Conservation (phyloP, 2,888 invertebrate genomes). For the Temnothorax rugatulus region DNA sequence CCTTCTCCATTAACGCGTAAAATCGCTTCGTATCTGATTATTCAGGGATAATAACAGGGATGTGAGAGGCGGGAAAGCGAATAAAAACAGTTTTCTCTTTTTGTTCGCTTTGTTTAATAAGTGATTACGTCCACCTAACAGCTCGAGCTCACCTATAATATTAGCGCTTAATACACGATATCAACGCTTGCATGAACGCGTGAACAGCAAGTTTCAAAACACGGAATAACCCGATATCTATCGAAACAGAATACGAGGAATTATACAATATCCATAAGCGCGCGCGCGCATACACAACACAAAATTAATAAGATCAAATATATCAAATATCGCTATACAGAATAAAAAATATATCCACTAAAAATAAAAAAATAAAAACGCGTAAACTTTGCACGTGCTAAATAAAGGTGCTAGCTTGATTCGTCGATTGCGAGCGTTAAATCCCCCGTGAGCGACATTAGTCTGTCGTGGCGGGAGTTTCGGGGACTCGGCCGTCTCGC, state of each 20-base stretch:
- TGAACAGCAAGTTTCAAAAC: not conserved
- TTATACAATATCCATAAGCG: constrained; percentile 8
- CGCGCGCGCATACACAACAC: not conserved
- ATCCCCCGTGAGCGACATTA: constrained; percentile 28
- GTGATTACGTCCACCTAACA: not conserved
- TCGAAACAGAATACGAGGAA: not conserved
- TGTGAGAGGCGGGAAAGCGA: not conserved
- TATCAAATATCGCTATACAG: not conserved
- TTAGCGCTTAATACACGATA: not conserved
- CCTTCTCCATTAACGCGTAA: constrained; percentile 67
- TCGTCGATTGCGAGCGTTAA: not conserved
- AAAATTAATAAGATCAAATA: constrained; percentile 19
- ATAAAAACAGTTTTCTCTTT: not conserved
- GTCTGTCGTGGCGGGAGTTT: constrained; percentile 30
- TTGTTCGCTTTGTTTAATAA: not conserved
- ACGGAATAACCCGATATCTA: not conserved
- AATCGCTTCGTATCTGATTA: constrained; percentile 62
- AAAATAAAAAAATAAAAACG: not conserved
- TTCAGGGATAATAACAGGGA: constrained; percentile 53
- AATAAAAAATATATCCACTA: not conserved
- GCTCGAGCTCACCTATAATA: not conserved
- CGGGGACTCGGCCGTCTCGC: not conserved
- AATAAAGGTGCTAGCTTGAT: not conserved
- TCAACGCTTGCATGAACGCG: not conserved
- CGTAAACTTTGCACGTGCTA: not conserved